Evolutionary conservation across 2,113 vertebrate genomes (phyloP).

Genomic region (Psittacula cyanocephala): DNA sequence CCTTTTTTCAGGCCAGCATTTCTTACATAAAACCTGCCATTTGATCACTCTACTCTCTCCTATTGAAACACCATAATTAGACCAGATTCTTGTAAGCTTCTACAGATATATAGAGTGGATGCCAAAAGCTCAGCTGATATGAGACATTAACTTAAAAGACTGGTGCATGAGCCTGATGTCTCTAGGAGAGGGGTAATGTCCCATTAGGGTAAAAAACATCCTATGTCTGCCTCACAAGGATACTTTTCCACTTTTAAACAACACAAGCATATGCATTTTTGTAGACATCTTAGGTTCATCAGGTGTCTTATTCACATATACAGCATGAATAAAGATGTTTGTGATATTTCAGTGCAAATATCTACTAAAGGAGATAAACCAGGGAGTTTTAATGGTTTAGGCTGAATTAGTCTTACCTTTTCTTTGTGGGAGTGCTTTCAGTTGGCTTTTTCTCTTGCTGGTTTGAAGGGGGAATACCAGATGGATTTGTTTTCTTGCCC

Average conservation of each 20-base stretch:
- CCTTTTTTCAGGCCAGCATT: neutral
- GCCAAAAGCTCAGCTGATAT: neutral
- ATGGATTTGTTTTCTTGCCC: slow-evolving; percentile 53
- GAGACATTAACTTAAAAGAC: neutral
- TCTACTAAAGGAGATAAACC: neutral
- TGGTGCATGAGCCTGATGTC: neutral
- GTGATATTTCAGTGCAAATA: neutral
- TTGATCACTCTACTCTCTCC: neutral
- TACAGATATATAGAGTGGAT: neutral
- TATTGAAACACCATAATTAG: neutral
- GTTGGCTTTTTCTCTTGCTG: slow-evolving; percentile 56
- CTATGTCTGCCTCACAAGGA: neutral
- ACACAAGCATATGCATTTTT: neutral
- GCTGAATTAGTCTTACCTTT: slow-evolving; percentile 50
- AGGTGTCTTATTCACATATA: neutral
- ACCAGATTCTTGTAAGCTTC: neutral
- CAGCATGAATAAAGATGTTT: neutral
- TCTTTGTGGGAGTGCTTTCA: slow-evolving; percentile 64
- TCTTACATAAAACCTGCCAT: neutral
- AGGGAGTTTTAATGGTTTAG: neutral
- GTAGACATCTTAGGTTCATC: neutral
- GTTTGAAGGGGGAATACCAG: slow-evolving; percentile 41
- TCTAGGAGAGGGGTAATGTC: neutral
- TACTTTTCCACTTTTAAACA: neutral
- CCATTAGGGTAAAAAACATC: neutral